Conservation (phyloP, 1,140 invertebrate genomes). For the Dreissena polymorpha region DNA sequence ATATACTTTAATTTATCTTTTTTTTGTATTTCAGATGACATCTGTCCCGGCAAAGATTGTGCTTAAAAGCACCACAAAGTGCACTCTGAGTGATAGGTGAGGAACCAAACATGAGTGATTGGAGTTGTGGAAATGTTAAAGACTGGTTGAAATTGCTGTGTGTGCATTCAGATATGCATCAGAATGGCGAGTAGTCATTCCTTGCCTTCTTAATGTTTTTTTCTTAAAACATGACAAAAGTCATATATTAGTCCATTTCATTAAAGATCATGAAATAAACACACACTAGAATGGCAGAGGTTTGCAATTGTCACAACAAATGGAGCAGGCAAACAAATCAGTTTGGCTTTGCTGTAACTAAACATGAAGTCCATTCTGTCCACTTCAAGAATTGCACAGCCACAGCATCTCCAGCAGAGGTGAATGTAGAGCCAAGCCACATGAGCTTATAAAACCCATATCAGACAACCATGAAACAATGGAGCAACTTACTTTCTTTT, state of each 20-base stretch:
- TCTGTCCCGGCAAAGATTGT: constrained; percentile 76
- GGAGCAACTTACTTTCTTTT: neutral
- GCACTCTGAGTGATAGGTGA: constrained; percentile 78
- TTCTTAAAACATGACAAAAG: no score
- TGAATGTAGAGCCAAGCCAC: no score
- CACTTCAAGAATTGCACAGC: neutral
- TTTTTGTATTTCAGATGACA: constrained; percentile 52
- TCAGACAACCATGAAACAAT: neutral
- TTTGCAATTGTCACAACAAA: no score
- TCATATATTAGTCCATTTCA: neutral
- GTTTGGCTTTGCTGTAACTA: neutral
- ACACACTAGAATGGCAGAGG: neutral
- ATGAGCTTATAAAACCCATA: no score
- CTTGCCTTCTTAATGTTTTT: no score
- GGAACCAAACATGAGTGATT: constrained; percentile 23
- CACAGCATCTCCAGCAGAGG: neutral
- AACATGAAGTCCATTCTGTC: neutral
- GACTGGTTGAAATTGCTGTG: neutral
- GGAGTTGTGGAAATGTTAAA: neutral
- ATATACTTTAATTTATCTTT: neutral
- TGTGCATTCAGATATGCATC: neutral
- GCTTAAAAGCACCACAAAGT: constrained; percentile 78
- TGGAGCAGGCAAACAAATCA: neutral
- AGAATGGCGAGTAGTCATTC: neutral
- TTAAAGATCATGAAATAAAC: neutral